Percentiles rank a stretch among this genome's conserved stretches.
Conservation (phyloP, 2,113 vertebrate genomes). For the Psophia crepitans region DNA sequence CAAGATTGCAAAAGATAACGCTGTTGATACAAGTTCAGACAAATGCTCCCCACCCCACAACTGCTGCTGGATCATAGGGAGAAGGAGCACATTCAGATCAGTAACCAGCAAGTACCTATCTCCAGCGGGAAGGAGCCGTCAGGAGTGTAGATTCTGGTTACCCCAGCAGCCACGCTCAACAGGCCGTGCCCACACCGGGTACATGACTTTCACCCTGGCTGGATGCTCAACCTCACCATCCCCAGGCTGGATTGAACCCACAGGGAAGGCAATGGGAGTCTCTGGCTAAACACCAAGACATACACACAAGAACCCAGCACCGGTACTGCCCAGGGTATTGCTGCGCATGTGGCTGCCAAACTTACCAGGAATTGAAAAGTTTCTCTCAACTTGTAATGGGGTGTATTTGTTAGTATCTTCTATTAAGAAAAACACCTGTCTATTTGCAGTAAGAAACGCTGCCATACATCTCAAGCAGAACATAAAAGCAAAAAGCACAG, state of each 20-base stretch:
- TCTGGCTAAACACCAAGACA: neutral
- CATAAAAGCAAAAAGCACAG: neutral
- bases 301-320: rapidly evolving
- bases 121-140: neutral
- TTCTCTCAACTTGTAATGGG: neutral
- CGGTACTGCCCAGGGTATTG: neutral
- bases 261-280: neutral
- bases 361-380: neutral
- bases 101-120: neutral
- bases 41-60: neutral
- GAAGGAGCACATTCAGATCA: neutral
- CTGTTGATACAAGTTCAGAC: neutral
- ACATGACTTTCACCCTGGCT: neutral
- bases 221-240: neutral
- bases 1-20: neutral
- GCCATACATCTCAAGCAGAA: neutral
- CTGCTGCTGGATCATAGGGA: rapidly evolving
- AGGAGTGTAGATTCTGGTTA: neutral
- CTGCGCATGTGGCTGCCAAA: neutral
- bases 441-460: neutral
- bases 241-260: neutral
- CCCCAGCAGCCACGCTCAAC: neutral
- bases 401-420: rapidly evolving
- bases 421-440: neutral
- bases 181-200: neutral